phyloP scores from a whole-genome alignment of 2,888 invertebrate genomes.

The Acanthosepion lycidas region DNA sequence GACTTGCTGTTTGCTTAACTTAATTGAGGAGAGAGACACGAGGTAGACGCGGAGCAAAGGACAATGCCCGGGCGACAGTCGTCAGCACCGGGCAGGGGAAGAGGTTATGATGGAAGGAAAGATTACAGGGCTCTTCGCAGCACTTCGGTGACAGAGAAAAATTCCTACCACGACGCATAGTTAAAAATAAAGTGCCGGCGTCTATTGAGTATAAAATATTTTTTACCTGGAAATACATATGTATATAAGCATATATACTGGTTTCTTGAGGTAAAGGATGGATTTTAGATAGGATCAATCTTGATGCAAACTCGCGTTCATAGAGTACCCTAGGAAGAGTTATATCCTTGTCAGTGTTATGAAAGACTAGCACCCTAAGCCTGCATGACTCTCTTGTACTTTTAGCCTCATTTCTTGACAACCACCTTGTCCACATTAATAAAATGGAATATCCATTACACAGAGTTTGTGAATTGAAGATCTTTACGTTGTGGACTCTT shows the following conservation, averaged over 20 bases:
- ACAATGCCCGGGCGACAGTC: background rate
- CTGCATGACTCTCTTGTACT: too few relatives aligned
- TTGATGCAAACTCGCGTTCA: too few relatives aligned
- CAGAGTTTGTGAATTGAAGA: too few relatives aligned
- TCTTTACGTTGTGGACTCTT: too few relatives aligned
- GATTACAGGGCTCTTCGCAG: background rate
- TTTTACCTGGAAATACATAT: background rate
- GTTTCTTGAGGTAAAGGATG: too few relatives aligned
- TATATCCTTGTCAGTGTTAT: too few relatives aligned
- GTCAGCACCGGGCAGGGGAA: background rate
- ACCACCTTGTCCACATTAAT: too few relatives aligned
- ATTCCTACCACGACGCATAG: background rate
- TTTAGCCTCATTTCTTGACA: too few relatives aligned
- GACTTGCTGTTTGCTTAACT: conserved; percentile 15
- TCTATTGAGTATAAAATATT: background rate
- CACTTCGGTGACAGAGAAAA: background rate
- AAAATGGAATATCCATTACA: too few relatives aligned
- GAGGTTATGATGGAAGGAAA: background rate
- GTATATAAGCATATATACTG: background rate
- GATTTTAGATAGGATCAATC: too few relatives aligned
- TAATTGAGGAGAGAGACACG: background rate
- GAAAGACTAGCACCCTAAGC: too few relatives aligned
- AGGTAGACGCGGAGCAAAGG: background rate
- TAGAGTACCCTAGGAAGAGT: too few relatives aligned
- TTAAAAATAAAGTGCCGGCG: background rate